These are phyloP conservation scores for Eupithecia subfuscata DNA, from an alignment of 2,888 invertebrate genomes.

Conservation along the genomic window DNA sequence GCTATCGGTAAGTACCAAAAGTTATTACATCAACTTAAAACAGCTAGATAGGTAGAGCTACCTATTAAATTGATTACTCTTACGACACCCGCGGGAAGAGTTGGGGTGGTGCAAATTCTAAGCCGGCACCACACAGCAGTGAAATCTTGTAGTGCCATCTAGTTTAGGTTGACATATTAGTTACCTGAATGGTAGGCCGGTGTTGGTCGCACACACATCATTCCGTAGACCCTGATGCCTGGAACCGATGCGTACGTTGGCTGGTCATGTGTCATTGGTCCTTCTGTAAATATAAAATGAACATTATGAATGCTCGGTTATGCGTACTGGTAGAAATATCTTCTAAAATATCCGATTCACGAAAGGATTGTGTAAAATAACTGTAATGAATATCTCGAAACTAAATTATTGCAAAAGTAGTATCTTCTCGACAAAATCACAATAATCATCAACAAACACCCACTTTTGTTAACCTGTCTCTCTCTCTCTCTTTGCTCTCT, in stretches of 20 bases:
- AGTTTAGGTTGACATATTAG: not conserved
- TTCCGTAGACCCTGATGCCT: conserved; percentile 96
- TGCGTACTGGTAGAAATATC: not conserved
- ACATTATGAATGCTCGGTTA: not conserved
- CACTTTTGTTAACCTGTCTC: too few species aligned
- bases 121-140: too few species aligned
- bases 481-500: too few species aligned
- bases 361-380: not conserved
- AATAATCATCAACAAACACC: too few species aligned
- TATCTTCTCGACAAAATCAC: not conserved
- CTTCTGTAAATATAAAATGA: conserved; percentile 85
- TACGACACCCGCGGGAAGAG: too few species aligned
- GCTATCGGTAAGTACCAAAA: not conserved
- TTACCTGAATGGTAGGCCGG: conserved; percentile 69
- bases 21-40: not conserved
- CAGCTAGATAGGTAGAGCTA: not conserved
- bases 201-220: conserved; percentile 92
- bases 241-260: conserved; percentile 97
- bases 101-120: too few species aligned
- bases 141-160: not conserved
- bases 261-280: conserved; percentile 97
- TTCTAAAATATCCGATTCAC: not conserved
- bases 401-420: not conserved
- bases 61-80: too few species aligned
- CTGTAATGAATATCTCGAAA: not conserved